Percentiles rank a stretch among this genome's conserved stretches.
Conservation (phyloP, 2,113 vertebrate species). For the Ornithorhynchus anatinus region DNA sequence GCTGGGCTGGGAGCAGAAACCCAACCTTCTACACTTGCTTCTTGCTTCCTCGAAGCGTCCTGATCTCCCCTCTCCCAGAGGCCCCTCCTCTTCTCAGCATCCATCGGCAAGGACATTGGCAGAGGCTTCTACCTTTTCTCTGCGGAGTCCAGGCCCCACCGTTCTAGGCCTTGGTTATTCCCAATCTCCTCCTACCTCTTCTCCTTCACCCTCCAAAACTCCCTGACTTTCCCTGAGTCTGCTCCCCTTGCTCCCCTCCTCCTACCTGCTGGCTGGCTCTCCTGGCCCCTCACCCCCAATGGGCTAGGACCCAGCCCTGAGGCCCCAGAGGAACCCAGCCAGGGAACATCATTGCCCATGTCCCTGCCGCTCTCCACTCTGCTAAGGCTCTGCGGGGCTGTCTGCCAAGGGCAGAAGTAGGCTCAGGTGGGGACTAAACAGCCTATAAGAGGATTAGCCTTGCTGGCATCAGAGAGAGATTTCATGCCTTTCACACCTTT, state of each 20-base stretch:
- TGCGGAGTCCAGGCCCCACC: too few relatives aligned
- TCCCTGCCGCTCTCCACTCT: neutral
- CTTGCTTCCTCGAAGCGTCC: neutral
- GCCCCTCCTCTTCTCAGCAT: neutral
- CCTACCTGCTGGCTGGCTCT: neutral
- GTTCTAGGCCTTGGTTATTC: too few relatives aligned
- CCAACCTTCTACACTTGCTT: neutral
- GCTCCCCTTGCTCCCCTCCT: too few relatives aligned
- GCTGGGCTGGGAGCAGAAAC: neutral
- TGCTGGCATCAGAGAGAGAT: neutral
- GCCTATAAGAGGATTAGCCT: fast-evolving
- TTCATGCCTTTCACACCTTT: fast-evolving
- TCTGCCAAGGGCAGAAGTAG: neutral
- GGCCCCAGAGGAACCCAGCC: neutral
- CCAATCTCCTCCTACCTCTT: too few relatives aligned
- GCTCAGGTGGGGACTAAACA: neutral
- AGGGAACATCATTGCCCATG: neutral
- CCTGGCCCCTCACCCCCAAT: neutral
- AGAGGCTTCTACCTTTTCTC: too few relatives aligned
- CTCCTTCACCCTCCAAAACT: neutral
- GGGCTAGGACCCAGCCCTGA: neutral
- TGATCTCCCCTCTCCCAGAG: neutral
- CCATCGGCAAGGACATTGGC: too few relatives aligned
- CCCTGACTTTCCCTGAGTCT: too few relatives aligned
- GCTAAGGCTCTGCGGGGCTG: neutral